Evolutionary conservation across 1,140 invertebrate genomes (phyloP).

Genomic region (Heliconius hermathena): DNA sequence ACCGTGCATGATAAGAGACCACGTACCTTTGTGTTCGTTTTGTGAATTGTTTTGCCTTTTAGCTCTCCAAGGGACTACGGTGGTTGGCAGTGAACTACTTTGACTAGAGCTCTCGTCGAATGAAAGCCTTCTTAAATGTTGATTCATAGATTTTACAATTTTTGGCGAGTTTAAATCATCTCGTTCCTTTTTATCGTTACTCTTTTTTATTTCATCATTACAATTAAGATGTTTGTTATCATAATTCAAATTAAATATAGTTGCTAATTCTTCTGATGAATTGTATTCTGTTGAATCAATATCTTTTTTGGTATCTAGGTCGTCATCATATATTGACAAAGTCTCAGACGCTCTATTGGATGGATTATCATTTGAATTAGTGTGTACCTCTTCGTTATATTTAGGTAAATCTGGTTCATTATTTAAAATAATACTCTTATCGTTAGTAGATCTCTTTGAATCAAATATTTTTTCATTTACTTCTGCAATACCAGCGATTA

Average conservation of each 20-base stretch:
- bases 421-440: conserved; percentile 34
- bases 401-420: conserved; percentile 32
- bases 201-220: conserved; percentile 46
- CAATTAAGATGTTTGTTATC: conserved; percentile 45
- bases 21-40: conserved; percentile 76
- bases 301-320: conserved; percentile 70
- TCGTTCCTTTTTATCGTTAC: conserved; percentile 50
- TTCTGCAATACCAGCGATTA: conserved; percentile 78
- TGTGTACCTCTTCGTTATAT: conserved; percentile 42
- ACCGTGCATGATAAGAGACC: conserved; percentile 76
- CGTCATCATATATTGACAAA: conserved; percentile 72
- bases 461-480: conserved; percentile 78
- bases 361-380: conserved; percentile 56
- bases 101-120: conserved; percentile 71
- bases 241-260: conserved; percentile 81
- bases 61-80: conserved; percentile 69
- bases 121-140: conserved; percentile 72
- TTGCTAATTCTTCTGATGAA: conserved; percentile 84
- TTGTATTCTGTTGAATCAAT: conserved; percentile 83
- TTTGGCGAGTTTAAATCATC: conserved; percentile 76
- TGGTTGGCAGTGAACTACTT: conserved; percentile 69
- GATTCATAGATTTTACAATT: conserved; percentile 77
- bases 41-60: conserved; percentile 73
- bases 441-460: conserved; percentile 45
- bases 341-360: conserved; percentile 61